Conservation (phyloP, 2,888 invertebrate genomes). For the Chrysotoxum bicinctum region DNA sequence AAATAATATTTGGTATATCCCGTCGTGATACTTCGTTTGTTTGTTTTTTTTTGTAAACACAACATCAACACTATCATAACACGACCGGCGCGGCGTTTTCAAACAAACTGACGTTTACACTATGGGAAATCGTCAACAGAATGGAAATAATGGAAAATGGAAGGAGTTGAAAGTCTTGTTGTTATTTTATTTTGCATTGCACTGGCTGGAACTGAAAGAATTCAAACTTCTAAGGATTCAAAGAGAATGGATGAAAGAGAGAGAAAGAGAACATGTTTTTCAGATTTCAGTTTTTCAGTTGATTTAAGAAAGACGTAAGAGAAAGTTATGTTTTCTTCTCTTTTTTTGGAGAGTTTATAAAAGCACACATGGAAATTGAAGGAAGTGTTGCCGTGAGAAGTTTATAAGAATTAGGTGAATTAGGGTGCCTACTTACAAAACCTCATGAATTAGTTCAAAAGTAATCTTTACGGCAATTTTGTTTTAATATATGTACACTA, state of each 20-base stretch:
- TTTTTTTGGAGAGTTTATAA: not conserved
- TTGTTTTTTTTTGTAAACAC: no score
- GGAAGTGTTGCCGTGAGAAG: no score
- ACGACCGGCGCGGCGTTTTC: not conserved
- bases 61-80: not conserved
- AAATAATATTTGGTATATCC: no score
- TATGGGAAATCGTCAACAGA: not conserved
- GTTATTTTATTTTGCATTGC: not conserved
- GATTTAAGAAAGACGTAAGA: not conserved
- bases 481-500: no score
- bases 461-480: no score
- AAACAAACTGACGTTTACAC: constrained; percentile 14
- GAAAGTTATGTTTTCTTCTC: not conserved
- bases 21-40: no score
- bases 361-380: no score
- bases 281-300: no score
- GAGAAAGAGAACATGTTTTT: no score
- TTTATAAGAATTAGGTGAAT: no score
- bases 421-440: no score
- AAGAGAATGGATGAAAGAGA: not conserved
- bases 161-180: not conserved
- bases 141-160: not conserved
- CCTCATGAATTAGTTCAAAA: no score
- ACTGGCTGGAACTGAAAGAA: not conserved
- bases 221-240: not conserved